These are phyloP conservation scores for Condylura cristata DNA, from an alignment of 2,113 vertebrate species.

Conservation along the genomic window DNA sequence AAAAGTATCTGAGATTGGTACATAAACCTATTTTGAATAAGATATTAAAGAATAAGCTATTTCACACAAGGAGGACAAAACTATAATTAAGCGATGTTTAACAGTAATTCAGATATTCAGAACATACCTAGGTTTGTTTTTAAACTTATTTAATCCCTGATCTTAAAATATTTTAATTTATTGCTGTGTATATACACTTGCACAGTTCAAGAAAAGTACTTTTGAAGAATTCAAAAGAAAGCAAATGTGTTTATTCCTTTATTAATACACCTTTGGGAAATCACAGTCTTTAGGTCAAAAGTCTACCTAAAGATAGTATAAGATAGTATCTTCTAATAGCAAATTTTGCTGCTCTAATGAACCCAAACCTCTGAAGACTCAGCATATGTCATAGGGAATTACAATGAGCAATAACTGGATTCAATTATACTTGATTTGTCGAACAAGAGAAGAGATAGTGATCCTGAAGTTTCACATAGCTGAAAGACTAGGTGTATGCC, in stretches of 20 bases:
- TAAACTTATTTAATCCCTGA: neutral
- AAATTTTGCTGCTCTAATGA: neutral
- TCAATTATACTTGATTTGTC: neutral
- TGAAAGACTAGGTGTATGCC: neutral
- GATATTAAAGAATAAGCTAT: neutral
- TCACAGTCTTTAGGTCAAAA: neutral
- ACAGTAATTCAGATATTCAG: constrained; percentile 14
- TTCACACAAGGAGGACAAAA: neutral
- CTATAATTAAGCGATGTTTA: neutral
- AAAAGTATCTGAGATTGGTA: neutral
- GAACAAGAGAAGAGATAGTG: neutral
- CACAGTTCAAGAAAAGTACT: neutral
- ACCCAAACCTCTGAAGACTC: neutral
- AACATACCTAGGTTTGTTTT: constrained; percentile 8
- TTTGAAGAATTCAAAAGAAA: neutral
- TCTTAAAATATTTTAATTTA: neutral
- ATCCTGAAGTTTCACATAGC: neutral
- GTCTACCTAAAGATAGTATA: neutral
- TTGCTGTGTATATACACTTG: neutral
- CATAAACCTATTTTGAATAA: neutral
- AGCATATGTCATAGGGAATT: neutral
- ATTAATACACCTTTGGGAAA: neutral
- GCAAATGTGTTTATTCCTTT: neutral
- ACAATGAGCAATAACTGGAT: neutral
- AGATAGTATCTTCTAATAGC: too few relatives aligned